Conservation (phyloP, 2,888 invertebrate species). For the Hermodice carunculata region DNA sequence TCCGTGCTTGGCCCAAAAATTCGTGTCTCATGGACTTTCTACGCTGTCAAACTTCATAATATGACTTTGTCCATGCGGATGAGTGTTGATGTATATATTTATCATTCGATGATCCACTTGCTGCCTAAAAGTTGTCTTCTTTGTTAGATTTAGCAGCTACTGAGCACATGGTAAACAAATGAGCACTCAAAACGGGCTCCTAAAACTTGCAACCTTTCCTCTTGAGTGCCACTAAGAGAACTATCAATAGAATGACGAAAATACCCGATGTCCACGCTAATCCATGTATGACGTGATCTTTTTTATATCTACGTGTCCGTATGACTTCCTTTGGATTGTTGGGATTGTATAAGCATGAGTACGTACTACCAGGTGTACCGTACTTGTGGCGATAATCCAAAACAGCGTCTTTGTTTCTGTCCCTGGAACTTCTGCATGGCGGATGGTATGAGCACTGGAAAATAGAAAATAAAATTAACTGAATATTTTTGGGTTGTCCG, state of each 20-base stretch:
- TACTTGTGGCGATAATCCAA: constrained; percentile 20
- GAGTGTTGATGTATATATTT: too few relatives aligned
- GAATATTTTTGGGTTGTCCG: too few relatives aligned
- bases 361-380: constrained; percentile 22
- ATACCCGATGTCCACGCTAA: constrained; percentile 30
- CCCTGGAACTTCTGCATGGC: constrained; percentile 29
- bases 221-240: constrained; percentile 19
- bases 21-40: too few relatives aligned
- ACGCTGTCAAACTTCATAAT: too few relatives aligned
- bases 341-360: constrained; percentile 29
- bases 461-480: too few relatives aligned
- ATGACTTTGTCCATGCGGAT: too few relatives aligned
- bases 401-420: constrained; percentile 30
- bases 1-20: too few relatives aligned
- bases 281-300: constrained; percentile 32
- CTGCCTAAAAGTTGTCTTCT: too few relatives aligned
- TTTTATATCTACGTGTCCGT: constrained; percentile 20
- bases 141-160: too few relatives aligned
- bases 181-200: too few relatives aligned
- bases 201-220: constrained; percentile 26
- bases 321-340: constrained; percentile 21
- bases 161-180: too few relatives aligned
- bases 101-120: too few relatives aligned
- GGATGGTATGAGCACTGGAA: constrained; percentile 37
- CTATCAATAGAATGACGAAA: constrained; percentile 15